Conservation (phyloP, 2,888 invertebrate species). For the Glaucopsyche alexis region DNA sequence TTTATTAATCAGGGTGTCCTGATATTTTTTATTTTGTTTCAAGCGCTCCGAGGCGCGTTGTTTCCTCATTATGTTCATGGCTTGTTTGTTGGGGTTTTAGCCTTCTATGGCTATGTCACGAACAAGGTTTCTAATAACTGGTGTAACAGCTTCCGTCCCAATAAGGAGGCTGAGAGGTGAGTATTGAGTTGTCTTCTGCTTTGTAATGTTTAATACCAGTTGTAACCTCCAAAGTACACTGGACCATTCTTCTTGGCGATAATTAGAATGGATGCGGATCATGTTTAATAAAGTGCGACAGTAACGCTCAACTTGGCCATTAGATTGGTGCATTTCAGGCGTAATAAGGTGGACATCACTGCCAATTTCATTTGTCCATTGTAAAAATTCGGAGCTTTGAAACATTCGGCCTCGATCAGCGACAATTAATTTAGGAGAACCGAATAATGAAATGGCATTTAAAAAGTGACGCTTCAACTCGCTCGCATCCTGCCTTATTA, state of each 20-base stretch:
- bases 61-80: neutral
- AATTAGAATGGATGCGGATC: conserved; percentile 31
- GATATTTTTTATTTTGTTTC: neutral
- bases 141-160: conserved; percentile 33
- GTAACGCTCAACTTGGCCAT: conserved; percentile 40
- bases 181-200: conserved; percentile 31
- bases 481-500: conserved; percentile 39
- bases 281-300: conserved; percentile 34
- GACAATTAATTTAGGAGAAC: no score
- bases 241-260: conserved; percentile 26
- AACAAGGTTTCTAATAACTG: conserved; percentile 32
- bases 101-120: conserved; percentile 35
- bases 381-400: no score
- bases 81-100: conserved; percentile 27
- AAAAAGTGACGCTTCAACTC: conserved; percentile 36
- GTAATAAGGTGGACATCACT: conserved; percentile 36
- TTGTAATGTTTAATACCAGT: conserved; percentile 35
- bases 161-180: conserved; percentile 34
- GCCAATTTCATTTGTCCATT: conserved; percentile 40
- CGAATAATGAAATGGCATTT: no score
- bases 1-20: neutral
- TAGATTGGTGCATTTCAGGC: conserved; percentile 39
- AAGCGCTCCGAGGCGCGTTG: neutral
- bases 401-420: no score
- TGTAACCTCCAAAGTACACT: conserved; percentile 34